phyloP scores from a whole-genome alignment of 1,140 invertebrate genomes.

The Chionoecetes opilio region DNA sequence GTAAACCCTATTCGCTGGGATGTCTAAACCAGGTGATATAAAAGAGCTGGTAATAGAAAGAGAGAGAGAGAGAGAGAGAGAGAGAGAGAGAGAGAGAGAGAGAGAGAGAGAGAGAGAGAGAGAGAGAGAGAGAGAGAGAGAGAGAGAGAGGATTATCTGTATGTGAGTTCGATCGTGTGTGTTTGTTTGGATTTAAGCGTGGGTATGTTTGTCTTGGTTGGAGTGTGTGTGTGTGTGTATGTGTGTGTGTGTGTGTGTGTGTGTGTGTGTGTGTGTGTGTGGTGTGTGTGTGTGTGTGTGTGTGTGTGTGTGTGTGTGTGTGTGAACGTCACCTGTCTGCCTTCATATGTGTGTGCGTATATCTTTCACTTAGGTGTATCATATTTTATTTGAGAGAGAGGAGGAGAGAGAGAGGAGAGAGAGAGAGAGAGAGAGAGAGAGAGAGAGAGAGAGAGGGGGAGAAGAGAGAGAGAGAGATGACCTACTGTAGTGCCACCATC shows the following conservation, averaged over 20 bases:
- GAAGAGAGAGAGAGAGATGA: too few species aligned
- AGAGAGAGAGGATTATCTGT: background rate
- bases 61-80: background rate
- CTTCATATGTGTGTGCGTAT: background rate
- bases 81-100: background rate
- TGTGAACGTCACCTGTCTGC: background rate
- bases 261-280: slow-evolving; percentile 50
- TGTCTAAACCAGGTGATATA: background rate
- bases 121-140: slow-evolving; percentile 29
- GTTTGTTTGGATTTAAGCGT: slow-evolving; percentile 13
- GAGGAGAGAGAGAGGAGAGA: too few species aligned
- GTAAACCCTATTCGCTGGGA: background rate
- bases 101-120: background rate
- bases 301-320: slow-evolving; percentile 42
- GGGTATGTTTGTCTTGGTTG: background rate
- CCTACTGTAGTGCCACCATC: too few species aligned
- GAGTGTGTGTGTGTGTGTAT: slow-evolving; percentile 57
- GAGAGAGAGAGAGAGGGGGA: too few species aligned
- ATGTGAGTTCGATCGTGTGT: slow-evolving; percentile 28
- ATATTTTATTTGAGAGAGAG: too few species aligned
- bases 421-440: too few species aligned
- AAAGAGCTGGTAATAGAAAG: too few species aligned
- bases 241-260: slow-evolving; percentile 49
- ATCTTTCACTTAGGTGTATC: background rate
- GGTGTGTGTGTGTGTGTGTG: slow-evolving; percentile 48